phyloP scores from a whole-genome alignment of 2,888 invertebrate genomes.

The Xanthorhoe designata region DNA sequence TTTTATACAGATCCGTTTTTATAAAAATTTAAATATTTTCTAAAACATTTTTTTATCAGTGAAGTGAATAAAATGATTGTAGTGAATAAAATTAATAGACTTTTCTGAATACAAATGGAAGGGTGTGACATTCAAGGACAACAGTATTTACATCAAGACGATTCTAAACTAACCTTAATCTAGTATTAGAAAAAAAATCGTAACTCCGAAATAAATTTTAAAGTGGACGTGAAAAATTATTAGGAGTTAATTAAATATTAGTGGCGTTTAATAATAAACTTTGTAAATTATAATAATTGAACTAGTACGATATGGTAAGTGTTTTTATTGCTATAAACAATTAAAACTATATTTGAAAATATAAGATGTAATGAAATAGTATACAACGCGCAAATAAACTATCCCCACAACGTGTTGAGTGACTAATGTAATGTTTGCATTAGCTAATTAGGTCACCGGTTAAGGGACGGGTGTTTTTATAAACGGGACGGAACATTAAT shows the following conservation, averaged over 20 bases:
- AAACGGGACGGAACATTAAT: background rate
- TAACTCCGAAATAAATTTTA: conserved; percentile 34
- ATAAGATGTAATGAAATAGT: background rate
- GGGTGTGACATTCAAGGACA: conserved; percentile 44
- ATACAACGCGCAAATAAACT: conserved; percentile 9
- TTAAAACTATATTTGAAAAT: background rate
- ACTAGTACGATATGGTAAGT: conserved; percentile 42
- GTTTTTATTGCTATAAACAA: background rate
- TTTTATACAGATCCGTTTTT: conserved; percentile 39
- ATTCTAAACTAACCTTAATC: conserved; percentile 29
- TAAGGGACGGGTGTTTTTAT: conserved; percentile 6
- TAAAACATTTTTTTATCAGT: conserved; percentile 36
- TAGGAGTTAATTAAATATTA: conserved; percentile 2
- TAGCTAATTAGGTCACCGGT: conserved; percentile 18
- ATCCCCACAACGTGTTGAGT: conserved; percentile 10
- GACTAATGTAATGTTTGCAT: conserved; percentile 20
- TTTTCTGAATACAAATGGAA: conserved; percentile 26
- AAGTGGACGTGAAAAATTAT: background rate
- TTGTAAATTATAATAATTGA: conserved; percentile 20
- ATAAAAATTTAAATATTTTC: conserved; percentile 35
- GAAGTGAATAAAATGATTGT: conserved; percentile 34
- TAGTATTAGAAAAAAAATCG: conserved; percentile 27
- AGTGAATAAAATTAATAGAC: conserved; percentile 17
- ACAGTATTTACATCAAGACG: conserved; percentile 42
- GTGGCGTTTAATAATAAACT: conserved; percentile 9